phyloP scores from a whole-genome alignment of 2,888 invertebrate species.

The Didymodactylos carnosus region DNA sequence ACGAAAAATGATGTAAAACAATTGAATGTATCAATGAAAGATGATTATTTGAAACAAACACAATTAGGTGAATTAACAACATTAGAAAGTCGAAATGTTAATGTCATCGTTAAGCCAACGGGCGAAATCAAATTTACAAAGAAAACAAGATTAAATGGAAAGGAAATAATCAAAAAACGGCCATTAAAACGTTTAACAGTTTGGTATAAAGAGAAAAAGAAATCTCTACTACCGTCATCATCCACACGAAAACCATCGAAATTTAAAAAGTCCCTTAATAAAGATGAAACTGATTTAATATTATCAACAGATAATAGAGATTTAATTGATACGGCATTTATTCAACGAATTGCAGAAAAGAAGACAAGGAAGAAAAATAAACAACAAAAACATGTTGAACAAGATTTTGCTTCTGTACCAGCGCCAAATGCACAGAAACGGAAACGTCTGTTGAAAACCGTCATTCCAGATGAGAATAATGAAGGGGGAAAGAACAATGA shows the following conservation, averaged over 20 bases:
- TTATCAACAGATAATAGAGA: background rate
- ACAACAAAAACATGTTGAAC: background rate
- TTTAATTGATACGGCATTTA: background rate
- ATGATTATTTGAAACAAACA: background rate
- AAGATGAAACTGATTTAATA: background rate
- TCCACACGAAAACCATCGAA: background rate
- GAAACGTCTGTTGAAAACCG: background rate
- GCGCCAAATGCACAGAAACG: background rate
- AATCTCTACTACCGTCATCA: too few relatives aligned
- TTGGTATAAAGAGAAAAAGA: background rate
- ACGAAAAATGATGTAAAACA: background rate
- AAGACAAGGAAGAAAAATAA: background rate
- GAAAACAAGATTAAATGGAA: background rate
- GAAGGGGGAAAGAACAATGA: too few relatives aligned
- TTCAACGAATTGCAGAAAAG: background rate
- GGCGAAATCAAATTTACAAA: background rate
- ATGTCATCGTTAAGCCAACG: background rate
- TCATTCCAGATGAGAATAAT: background rate
- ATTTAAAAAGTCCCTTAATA: background rate
- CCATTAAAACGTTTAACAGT: background rate
- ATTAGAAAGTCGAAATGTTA: background rate
- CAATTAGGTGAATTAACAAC: background rate
- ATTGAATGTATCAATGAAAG: background rate
- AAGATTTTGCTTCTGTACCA: background rate
- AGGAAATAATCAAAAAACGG: background rate